These are phyloP conservation scores for Lepus oiostolus DNA, from an alignment of 2,797 vertebrate genomes.

Conservation along the genomic window DNA sequence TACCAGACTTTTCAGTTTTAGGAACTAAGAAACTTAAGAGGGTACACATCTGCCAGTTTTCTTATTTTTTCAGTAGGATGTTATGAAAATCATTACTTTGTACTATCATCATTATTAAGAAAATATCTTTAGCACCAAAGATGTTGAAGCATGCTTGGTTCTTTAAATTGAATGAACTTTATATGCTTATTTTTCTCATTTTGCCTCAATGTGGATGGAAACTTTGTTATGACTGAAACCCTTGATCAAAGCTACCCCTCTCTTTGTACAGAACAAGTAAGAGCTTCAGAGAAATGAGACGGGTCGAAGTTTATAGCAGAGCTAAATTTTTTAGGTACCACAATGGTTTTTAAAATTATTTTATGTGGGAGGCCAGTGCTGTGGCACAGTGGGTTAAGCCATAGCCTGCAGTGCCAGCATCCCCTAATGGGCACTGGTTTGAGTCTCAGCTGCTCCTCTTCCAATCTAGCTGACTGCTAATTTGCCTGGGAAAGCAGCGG, in stretches of 20 bases:
- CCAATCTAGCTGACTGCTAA: too few species aligned
- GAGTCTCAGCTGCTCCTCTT: too few species aligned
- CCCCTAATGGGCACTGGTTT: too few species aligned
- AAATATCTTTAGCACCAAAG: background rate
- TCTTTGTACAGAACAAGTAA: background rate
- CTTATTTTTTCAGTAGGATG: constrained; percentile 26
- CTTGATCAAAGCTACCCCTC: background rate
- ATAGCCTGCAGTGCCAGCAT: too few species aligned
- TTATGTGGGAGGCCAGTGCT: too few species aligned
- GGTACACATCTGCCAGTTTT: background rate
- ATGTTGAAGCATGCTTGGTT: background rate
- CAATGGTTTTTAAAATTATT: background rate
- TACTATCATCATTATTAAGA: background rate
- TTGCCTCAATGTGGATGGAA: background rate
- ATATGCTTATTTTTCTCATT: background rate
- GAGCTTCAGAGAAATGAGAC: background rate
- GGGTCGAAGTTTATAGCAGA: background rate
- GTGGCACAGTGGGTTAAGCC: too few species aligned
- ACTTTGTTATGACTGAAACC: background rate
- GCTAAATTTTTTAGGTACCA: background rate
- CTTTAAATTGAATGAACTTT: background rate
- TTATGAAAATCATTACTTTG: background rate
- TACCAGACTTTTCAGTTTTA: constrained; percentile 2
- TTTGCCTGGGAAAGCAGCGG: too few species aligned
- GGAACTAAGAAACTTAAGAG: background rate